phyloP scores from a whole-genome alignment of 1,140 invertebrate species.

The Augochlora pura region DNA sequence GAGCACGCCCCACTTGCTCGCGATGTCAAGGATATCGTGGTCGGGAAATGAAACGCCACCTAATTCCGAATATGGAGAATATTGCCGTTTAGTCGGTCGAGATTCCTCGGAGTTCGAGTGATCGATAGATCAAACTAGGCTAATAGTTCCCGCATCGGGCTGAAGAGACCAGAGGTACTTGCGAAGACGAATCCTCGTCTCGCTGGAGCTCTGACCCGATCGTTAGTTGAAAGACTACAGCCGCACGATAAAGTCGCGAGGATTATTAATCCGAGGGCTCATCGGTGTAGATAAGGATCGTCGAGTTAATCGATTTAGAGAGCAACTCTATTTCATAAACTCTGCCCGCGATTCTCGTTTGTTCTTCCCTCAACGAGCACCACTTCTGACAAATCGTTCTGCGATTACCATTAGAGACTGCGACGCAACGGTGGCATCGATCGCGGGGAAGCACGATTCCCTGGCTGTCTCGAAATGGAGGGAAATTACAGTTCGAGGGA shows the following conservation, averaged over 20 bases:
- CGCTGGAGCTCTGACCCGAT: not conserved
- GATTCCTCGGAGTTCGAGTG: not conserved
- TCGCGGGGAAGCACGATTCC: not conserved
- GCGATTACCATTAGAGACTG: not conserved
- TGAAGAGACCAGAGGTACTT: not conserved
- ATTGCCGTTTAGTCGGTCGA: not conserved
- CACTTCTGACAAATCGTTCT: conserved; percentile 18
- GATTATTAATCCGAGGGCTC: not conserved
- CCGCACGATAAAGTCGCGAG: not conserved
- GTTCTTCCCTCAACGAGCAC: not conserved
- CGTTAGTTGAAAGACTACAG: too few relatives aligned
- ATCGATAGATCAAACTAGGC: not conserved
- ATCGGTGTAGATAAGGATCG: not conserved
- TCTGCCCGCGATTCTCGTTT: not conserved
- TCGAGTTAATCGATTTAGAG: not conserved
- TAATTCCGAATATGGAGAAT: not conserved
- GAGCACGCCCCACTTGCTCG: not conserved
- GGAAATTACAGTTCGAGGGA: conserved; percentile 19
- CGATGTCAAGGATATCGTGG: not conserved
- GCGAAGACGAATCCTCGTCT: not conserved
- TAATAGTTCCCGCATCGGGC: not conserved
- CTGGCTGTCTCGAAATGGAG: conserved; percentile 4
- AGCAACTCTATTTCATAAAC: not conserved
- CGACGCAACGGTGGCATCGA: conserved; percentile 10
- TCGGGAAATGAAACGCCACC: not conserved